A percentile compares a stretch with the other conserved stretches of the same genome.
Evolutionary conservation across 1,140 invertebrate species (phyloP).

Genomic region (Holotrichia oblita): DNA sequence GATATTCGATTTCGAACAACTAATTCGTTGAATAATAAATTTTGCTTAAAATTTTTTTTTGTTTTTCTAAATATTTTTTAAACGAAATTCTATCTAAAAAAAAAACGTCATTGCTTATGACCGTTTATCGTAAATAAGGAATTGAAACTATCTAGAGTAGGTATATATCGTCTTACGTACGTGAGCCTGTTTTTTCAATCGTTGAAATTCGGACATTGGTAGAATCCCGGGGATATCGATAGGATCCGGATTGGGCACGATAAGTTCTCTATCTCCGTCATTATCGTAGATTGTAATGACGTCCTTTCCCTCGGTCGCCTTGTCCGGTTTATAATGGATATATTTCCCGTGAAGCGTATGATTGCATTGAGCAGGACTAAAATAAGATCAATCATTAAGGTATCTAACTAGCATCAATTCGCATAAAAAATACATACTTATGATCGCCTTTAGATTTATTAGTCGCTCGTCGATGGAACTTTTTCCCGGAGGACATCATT

Average conservation of each 20-base stretch:
- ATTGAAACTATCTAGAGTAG: no score
- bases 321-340: conserved; percentile 50
- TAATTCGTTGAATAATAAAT: no score
- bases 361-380: conserved; percentile 48
- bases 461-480: conserved; percentile 35
- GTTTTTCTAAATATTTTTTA: no score
- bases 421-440: conserved; percentile 36
- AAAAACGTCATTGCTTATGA: no score
- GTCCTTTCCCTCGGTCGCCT: conserved; percentile 51
- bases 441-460: conserved; percentile 28
- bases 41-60: no score
- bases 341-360: conserved; percentile 47
- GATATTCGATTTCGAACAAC: no score
- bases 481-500: conserved; percentile 4
- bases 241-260: conserved; percentile 54
- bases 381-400: no score
- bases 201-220: conserved; percentile 50
- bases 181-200: conserved; percentile 54
- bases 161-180: conserved; percentile 54
- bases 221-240: conserved; percentile 54
- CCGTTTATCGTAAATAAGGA: no score
- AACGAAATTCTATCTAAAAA: no score
- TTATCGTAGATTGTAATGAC: conserved; percentile 46
- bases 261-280: conserved; percentile 46
- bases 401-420: no score